These are phyloP conservation scores for Drosophila mayaguana DNA, from an alignment of 2,888 invertebrate species.

Conservation along the genomic window DNA sequence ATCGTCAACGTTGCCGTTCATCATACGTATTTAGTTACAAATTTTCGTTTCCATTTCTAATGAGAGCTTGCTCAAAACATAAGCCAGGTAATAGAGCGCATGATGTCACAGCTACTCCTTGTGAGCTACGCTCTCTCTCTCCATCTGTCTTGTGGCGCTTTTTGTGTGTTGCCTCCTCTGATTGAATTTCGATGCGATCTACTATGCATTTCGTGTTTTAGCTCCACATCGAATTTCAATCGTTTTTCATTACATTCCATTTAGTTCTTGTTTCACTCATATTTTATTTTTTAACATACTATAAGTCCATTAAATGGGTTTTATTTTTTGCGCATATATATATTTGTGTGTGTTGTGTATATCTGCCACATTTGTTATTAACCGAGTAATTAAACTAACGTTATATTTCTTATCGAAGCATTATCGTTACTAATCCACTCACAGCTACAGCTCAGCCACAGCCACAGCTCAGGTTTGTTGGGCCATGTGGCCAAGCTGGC, in stretches of 20 bases:
- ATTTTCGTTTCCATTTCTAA: not conserved
- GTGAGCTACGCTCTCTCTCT: not conserved
- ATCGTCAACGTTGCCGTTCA: conserved; percentile 13
- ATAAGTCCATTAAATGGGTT: conserved; percentile 22
- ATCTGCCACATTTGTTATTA: conserved; percentile 38
- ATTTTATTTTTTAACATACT: conserved; percentile 5
- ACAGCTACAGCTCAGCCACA: conserved; percentile 65
- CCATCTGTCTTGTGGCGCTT: conserved; percentile 5
- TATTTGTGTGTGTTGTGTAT: conserved; percentile 21
- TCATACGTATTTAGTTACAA: not conserved
- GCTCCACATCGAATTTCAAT: conserved; percentile 1
- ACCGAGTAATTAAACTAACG: conserved; percentile 60
- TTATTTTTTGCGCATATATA: too few species aligned
- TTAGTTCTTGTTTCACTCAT: conserved; percentile 4
- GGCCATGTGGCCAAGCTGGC: conserved; percentile 61
- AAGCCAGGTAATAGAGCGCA: not conserved
- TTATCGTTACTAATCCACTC: conserved; percentile 64
- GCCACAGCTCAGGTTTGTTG: conserved; percentile 69
- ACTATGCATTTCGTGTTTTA: not conserved
- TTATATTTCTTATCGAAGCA: conserved; percentile 58
- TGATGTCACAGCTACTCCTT: not conserved
- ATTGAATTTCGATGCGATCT: conserved; percentile 17
- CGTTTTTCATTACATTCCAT: conserved; percentile 17
- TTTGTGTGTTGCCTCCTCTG: conserved; percentile 23
- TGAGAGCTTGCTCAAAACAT: conserved; percentile 5